A percentile compares a stretch with the other conserved stretches of the same genome.
Evolutionary conservation across 2,113 vertebrate genomes (phyloP).

Genomic region (Thomomys bottae): DNA sequence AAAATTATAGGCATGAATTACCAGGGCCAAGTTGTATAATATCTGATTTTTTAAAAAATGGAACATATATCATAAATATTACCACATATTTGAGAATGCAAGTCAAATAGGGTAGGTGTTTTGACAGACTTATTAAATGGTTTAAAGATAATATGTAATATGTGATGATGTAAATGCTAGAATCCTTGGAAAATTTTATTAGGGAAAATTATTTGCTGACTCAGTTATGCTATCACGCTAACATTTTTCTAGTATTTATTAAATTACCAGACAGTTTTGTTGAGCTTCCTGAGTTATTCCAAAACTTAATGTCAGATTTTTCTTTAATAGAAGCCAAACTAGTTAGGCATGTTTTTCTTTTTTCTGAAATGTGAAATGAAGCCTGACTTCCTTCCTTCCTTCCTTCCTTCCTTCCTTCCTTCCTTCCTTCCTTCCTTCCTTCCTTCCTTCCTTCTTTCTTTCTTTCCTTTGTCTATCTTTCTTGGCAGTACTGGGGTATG

Average conservation of each 20-base stretch:
- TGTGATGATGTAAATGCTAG: background rate
- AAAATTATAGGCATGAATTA: too few relatives aligned
- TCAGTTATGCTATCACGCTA: background rate
- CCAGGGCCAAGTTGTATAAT: too few relatives aligned
- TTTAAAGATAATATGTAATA: background rate
- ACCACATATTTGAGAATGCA: background rate
- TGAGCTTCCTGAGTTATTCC: background rate
- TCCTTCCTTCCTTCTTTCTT: too few relatives aligned
- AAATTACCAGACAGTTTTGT: background rate
- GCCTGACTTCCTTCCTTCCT: background rate
- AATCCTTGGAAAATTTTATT: background rate
- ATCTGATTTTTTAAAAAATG: background rate
- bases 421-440: too few relatives aligned
- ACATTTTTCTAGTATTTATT: background rate
- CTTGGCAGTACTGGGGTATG: too few relatives aligned
- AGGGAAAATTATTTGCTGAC: background rate
- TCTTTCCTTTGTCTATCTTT: too few relatives aligned
- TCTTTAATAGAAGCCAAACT: slow-evolving; percentile 10
- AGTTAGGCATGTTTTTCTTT: background rate
- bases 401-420: too few relatives aligned
- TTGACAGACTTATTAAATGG: background rate
- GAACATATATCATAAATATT: background rate
- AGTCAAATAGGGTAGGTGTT: background rate
- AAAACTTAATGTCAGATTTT: slow-evolving; percentile 48
- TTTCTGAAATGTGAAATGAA: slow-evolving; percentile 37